Evolutionary conservation across 2,888 invertebrate species (phyloP).

Genomic region (Laspeyria flexula): DNA sequence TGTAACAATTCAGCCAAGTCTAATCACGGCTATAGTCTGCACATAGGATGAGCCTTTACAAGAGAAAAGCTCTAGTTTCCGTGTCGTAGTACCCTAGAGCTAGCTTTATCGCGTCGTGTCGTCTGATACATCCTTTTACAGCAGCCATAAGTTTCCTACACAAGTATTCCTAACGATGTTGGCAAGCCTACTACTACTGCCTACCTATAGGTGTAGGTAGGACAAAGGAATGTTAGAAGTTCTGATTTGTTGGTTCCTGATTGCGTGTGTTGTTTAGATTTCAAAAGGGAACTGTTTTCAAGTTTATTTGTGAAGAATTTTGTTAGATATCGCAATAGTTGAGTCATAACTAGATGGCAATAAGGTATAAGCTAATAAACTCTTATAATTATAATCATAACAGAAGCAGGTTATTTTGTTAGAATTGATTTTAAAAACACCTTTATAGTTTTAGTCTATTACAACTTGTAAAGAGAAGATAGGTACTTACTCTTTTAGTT

Average conservation of each 20-base stretch:
- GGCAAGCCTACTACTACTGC: slow-evolving; percentile 43
- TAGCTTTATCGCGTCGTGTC: slow-evolving; percentile 69
- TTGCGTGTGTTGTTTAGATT: slow-evolving; percentile 28
- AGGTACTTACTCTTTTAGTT: too few relatives aligned
- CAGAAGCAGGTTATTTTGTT: too few relatives aligned
- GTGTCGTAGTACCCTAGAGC: slow-evolving; percentile 57
- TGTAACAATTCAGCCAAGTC: slow-evolving; percentile 23
- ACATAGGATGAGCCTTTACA: slow-evolving; percentile 28
- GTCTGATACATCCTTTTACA: slow-evolving; percentile 73
- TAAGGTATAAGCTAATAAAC: too few relatives aligned
- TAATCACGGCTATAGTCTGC: slow-evolving; percentile 12
- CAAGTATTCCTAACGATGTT: slow-evolving; percentile 55
- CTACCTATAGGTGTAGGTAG: slow-evolving; percentile 26
- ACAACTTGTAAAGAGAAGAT: too few relatives aligned
- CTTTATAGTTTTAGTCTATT: too few relatives aligned
- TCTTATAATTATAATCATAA: too few relatives aligned
- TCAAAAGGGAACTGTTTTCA: slow-evolving; percentile 17
- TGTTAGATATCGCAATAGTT: background rate
- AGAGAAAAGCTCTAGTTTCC: slow-evolving; percentile 58
- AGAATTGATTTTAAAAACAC: too few relatives aligned
- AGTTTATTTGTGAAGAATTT: slow-evolving; percentile 1
- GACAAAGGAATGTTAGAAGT: slow-evolving; percentile 34
- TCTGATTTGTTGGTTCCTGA: slow-evolving; percentile 35
- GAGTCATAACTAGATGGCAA: too few relatives aligned
- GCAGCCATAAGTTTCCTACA: slow-evolving; percentile 64